Evolutionary conservation across 1,140 invertebrate species (phyloP).

Genomic region (Varroa destructor): DNA sequence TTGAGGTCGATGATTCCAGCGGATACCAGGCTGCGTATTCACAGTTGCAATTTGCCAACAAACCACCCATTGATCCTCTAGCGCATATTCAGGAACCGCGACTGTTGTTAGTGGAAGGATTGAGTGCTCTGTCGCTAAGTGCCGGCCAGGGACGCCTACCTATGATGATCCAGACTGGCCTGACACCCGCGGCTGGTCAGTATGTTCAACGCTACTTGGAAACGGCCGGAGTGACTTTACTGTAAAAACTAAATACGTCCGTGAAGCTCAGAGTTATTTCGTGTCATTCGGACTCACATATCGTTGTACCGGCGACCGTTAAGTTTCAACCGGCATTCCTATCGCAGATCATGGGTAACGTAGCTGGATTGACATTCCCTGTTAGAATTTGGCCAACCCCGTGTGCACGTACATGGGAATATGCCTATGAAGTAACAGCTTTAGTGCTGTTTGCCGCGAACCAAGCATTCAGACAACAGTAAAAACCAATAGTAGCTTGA

Average conservation of each 20-base stretch:
- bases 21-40: constrained; percentile 80
- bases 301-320: too few species aligned
- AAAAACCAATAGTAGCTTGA: too few species aligned
- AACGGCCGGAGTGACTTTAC: constrained; percentile 1
- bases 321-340: too few species aligned
- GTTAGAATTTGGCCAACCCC: too few species aligned
- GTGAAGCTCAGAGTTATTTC: neutral
- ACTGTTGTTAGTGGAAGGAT: neutral
- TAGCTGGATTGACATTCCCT: too few species aligned
- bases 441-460: too few species aligned
- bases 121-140: neutral
- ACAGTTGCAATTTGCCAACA: constrained; percentile 68
- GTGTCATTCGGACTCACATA: too few species aligned
- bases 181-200: neutral
- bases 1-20: constrained; percentile 66
- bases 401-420: too few species aligned
- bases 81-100: constrained; percentile 9
- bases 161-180: neutral
- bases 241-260: neutral
- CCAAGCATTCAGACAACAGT: too few species aligned
- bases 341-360: too few species aligned
- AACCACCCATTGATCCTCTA: constrained; percentile 55
- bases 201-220: constrained; percentile 1
- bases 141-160: neutral
- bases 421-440: too few species aligned